Base-by-base conservation (phyloP, 2,797 vertebrate species). In the Amphiprion clarkii region DNA sequence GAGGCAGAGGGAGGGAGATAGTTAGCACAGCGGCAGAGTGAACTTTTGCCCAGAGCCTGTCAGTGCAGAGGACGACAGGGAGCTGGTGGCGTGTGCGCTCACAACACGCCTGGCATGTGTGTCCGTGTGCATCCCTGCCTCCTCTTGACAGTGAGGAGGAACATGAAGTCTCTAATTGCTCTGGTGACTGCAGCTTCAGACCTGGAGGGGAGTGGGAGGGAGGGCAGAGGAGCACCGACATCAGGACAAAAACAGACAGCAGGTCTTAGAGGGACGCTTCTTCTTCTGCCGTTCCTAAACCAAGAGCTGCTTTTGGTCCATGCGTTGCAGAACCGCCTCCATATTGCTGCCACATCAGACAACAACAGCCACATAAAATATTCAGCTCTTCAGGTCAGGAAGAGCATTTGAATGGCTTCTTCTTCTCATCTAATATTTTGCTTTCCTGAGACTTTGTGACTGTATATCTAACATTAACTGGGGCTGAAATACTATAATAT, bases 151-250 rank as follows among this genome's bases (percentile, higher is more conserved):
- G 89, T 85, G 70, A 88, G 83, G 85, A 91, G 76, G 87, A 89
- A 85, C 89, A 89, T 82, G 78, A 88, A 90, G 87, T 88, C 88
- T 91, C 68, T 93, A 93, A 93, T 94, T 93, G 90, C 92, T 91
- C 81, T 78, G 85, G 88, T 84, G 86, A 87, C 86, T 87, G 76
- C 85, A 85, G 74, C 90, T 79, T 86, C 83, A 92, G 87, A 86
- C 84, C 76, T 89, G 83, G 72, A 51, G 67, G 53, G 65, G 48
- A 80, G 81, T 74, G 79, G 82, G 87, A 78, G 69, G 74, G 57
- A 36, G 29, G 70, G 64, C 49, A 56, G 49, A 69, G 57, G 12
- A 71, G 23, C 65, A 29, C 61, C 14, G 58, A 77, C 63, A 78
- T 69, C 64, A 69, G 64, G 57, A 75, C 40, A 31, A 55, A 85